Evolutionary conservation across 2,113 vertebrate genomes (phyloP), one percentile per base, ranked within the genome.

Genomic region (Puntigrus tetrazona): DNA sequence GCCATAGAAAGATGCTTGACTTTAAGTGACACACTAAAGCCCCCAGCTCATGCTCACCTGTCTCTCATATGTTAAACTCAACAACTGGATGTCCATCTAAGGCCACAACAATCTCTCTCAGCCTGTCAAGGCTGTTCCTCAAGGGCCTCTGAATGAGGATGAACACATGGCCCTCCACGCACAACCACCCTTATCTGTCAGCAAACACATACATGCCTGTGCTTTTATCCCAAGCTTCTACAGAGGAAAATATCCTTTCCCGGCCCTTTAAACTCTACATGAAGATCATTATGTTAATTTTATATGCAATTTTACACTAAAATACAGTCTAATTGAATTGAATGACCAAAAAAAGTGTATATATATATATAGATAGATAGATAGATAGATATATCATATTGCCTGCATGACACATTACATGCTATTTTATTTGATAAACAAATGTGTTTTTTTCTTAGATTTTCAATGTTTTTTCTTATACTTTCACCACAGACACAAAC

Each of bases 21-120:
- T 59, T 55, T 25, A 25, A 57, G 50, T 78, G n/a, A 4, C 3
- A 8, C 29, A 78, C 47, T 41, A 61, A 61, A 78, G 31, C 52
- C 14, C n/a, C 14, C 36, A 74, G n/a, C 13, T 61, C 11, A 61
- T 81, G 59, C 45, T 81, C 82, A 84, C 69, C 70, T 78, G 78
- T 70, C 47, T 27, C 55, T 80, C 9, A 22, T 38, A 45, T 36
- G 25, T 43, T 14, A 50, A 72, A 16, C 36, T 52, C 45, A 79
- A 79, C 41, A 83, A 47, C 81, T 86, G 85, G 34, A 74, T 43
- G 38, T 65, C 69, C 67, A 83, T 73, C 80, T 34, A 76, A 38
- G 55, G 25, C 67, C 43, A 61, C 41, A 22, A 14, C 16, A 16
- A 31, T 83, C 11, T 69, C 57, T 43, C 27, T 11, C 29, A 20